A percentile compares a stretch with the other conserved stretches of the same genome.
Evolutionary conservation across 2,888 invertebrate genomes (phyloP).

Genomic region (Dicyrtomina minuta): DNA sequence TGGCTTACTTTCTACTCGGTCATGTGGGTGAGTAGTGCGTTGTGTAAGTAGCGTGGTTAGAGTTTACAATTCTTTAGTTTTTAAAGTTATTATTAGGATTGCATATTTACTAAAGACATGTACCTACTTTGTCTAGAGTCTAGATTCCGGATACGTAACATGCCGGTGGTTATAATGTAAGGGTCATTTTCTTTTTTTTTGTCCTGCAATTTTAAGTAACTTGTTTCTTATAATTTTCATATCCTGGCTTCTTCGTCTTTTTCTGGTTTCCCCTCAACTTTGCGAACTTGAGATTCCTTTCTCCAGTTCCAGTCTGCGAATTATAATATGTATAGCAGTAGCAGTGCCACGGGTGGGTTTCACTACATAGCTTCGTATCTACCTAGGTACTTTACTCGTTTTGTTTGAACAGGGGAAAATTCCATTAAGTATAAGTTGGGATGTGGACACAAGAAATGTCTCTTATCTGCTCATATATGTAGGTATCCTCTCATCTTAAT

Average conservation of each 20-base stretch:
- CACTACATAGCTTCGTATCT: neutral
- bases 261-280: neutral
- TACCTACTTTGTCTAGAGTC: no score
- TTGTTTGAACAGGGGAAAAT: neutral
- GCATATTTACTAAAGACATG: no score
- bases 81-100: no score
- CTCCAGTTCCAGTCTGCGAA: neutral
- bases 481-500: no score
- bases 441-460: conserved; percentile 25
- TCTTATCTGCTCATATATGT: neutral
- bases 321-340: no score
- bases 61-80: no score
- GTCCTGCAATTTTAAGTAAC: neutral
- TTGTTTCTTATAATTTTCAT: neutral
- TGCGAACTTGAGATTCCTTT: neutral
- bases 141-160: no score
- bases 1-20: no score
- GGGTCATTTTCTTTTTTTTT: neutral
- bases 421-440: conserved; percentile 6
- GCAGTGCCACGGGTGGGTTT: neutral
- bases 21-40: no score
- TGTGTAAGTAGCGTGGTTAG: no score
- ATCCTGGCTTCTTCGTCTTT: neutral
- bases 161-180: no score
- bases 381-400: neutral